A percentile compares a stretch with the other conserved stretches of the same genome.
Conservation (phyloP, 2,113 vertebrate species). For the Chascanopsetta lugubris region DNA sequence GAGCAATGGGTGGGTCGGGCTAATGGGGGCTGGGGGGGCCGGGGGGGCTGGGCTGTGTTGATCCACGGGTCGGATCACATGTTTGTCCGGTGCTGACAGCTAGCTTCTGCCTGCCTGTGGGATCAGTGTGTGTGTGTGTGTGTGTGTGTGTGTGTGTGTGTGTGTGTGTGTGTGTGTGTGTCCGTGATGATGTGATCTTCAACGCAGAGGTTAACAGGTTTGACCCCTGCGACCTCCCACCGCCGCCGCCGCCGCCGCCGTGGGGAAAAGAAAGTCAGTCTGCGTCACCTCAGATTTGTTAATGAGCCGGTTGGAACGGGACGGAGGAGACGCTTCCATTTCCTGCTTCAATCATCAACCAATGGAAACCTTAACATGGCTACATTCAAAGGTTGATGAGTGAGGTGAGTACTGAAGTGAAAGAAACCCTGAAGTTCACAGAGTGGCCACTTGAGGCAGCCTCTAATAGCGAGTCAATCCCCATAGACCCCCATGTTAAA, state of each 20-base stretch:
- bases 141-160: conserved; percentile 60
- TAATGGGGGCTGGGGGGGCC: conserved; percentile 48
- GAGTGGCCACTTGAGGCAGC: too few species aligned
- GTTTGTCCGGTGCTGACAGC: conserved; percentile 69
- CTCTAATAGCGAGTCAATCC: too few species aligned
- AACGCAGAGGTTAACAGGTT: conserved; percentile 79
- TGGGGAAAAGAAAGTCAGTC: neutral
- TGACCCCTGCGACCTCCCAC: conserved; percentile 63
- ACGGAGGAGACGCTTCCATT: too few species aligned
- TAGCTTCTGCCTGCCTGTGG: conserved; percentile 64
- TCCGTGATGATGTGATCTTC: conserved; percentile 59
- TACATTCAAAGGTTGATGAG: too few species aligned
- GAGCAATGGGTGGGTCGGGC: conserved; percentile 9
- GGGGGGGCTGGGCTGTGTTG: conserved; percentile 18
- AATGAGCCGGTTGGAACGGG: too few species aligned
- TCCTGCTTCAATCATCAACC: too few species aligned
- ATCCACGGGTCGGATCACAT: conserved; percentile 47
- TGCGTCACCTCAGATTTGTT: too few species aligned
- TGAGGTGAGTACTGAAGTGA: too few species aligned
- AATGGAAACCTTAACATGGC: too few species aligned
- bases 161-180: conserved; percentile 50
- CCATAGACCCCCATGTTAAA: too few species aligned
- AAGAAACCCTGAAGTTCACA: too few species aligned
- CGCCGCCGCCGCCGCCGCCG: conserved; percentile 13
- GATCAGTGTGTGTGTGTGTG: conserved; percentile 57